These are phyloP conservation scores for Polyommatus icarus DNA, from an alignment of 2,888 invertebrate genomes.

Conservation along the genomic window DNA sequence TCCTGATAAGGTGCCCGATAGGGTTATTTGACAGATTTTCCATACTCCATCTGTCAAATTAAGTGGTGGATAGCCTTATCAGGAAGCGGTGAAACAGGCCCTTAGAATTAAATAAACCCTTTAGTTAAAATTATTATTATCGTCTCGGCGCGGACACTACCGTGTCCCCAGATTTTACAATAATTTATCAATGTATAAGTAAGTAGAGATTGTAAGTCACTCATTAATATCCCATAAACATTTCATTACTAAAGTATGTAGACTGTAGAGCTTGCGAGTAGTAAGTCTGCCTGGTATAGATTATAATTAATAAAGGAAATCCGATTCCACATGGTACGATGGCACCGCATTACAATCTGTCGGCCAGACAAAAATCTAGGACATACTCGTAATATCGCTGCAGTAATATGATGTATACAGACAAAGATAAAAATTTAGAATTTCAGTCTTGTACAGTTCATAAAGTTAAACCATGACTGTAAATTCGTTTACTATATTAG, in stretches of 20 bases:
- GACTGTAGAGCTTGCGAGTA: too few relatives aligned
- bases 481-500: too few relatives aligned
- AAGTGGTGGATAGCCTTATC: too few relatives aligned
- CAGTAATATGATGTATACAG: background rate
- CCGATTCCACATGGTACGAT: background rate
- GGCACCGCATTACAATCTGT: background rate
- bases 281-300: background rate
- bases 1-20: too few relatives aligned
- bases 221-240: background rate
- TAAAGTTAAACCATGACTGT: background rate
- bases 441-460: background rate
- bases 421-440: background rate
- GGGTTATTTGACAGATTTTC: too few relatives aligned
- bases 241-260: background rate
- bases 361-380: background rate
- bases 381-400: background rate
- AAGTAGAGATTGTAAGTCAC: too few relatives aligned
- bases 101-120: slow-evolving; percentile 6
- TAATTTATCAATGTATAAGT: background rate
- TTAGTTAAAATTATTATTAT: background rate
- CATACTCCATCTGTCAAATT: too few relatives aligned
- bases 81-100: too few relatives aligned
- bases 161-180: background rate
- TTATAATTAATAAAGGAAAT: background rate
- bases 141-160: too few relatives aligned